Evolutionary conservation across 2,888 invertebrate species (phyloP), one percentile per base, ranked within the genome.

Genomic region (Antheraea assamensis): DNA sequence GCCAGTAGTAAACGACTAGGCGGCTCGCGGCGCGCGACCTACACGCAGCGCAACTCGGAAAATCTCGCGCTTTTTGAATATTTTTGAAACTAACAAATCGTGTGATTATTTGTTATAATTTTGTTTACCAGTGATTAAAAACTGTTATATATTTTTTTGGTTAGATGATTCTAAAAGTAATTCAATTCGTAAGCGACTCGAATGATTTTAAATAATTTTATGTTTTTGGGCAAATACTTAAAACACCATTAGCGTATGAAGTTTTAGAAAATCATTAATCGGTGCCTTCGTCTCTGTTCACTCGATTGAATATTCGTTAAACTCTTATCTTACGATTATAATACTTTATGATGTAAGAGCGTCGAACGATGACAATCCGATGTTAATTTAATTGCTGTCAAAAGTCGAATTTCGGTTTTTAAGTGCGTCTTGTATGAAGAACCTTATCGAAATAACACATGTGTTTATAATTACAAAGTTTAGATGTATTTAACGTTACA

Each of bases 371-470:
- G 86, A 87, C 90, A 87, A 87, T 87, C 81, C 79, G 79, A 88
- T 89, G 92, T 90, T 91, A 92, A 92, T 92, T 92, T 89, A 89
- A 90, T 87, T 79, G 83, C 86, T 90, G 89, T 88, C 87, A 87
- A 87, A 78, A 72, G 70, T 70, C 70, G 42, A 74, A 86, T 78
- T 80, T 80, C 78, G 75, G 80, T 80, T 81, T 42, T 83, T 80
- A 84, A 86, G 85, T 84, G 82, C 78, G 79, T 78, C 71, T 76
- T 76, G 71, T 31, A 47, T 49, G 64, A 71, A 71, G 31, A 71
- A 72, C 70, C 49, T 72, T 72, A 71, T 71, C 73, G 42, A 31
- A 77, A 77, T 76, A 68, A 75, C 73, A 79, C 76, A 75, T 78
- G 73, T 74, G 74, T 74, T 71, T 71, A 42, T 74, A 74, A 71